phyloP scores from a whole-genome alignment of 1,140 invertebrate genomes.

The Drosophila quadrilineata region DNA sequence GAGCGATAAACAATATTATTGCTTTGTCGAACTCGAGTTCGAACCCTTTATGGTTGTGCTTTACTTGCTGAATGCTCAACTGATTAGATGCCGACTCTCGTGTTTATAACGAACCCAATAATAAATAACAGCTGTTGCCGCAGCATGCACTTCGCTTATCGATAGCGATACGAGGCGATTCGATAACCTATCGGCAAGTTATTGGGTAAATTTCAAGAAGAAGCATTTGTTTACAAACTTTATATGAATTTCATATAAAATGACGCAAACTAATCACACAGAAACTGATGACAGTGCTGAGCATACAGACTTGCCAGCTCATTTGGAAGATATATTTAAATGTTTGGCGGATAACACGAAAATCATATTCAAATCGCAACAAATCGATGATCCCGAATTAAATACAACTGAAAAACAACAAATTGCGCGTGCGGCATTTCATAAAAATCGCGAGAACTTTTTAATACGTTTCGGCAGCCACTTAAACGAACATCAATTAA shows the following conservation, averaged over 20 bases:
- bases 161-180: too few species aligned
- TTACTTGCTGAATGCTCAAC: too few species aligned
- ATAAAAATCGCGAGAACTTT: slow-evolving; percentile 86
- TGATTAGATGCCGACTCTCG: slow-evolving; percentile 16
- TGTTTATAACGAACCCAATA: slow-evolving; percentile 26
- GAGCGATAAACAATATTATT: slow-evolving; percentile 23
- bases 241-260: slow-evolving; percentile 27
- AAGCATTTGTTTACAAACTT: slow-evolving; percentile 62
- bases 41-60: slow-evolving; percentile 24
- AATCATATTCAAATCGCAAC: slow-evolving; percentile 89
- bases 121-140: slow-evolving; percentile 16
- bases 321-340: slow-evolving; percentile 61
- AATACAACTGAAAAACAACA: slow-evolving; percentile 85
- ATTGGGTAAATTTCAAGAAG: slow-evolving; percentile 28
- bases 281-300: slow-evolving; percentile 3
- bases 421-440: slow-evolving; percentile 86
- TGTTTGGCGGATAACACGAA: slow-evolving; percentile 68
- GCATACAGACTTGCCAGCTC: slow-evolving; percentile 5
- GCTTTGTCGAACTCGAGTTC: too few species aligned
- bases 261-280: slow-evolving; percentile 45
- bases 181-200: too few species aligned
- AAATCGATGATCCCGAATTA: slow-evolving; percentile 88
- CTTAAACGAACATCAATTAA: slow-evolving; percentile 86
- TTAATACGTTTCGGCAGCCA: slow-evolving; percentile 89
- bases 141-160: not conserved